Percentiles rank a stretch among this genome's conserved stretches.
Evolutionary conservation across 2,888 invertebrate genomes (phyloP).

Genomic region (Prosopocoilus inquinatus): DNA sequence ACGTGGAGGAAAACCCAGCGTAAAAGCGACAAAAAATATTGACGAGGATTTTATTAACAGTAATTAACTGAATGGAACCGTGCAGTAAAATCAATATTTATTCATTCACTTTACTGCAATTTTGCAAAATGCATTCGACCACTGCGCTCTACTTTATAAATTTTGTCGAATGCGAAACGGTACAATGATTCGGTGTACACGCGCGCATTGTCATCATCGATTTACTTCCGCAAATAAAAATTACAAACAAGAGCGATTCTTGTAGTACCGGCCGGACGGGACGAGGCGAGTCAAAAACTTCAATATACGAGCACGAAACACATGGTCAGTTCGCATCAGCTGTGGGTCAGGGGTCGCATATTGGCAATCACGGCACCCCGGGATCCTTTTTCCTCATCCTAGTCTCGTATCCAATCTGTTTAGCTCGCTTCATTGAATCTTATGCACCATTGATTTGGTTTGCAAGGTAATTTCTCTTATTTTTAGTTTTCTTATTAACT

Average conservation of each 20-base stretch:
- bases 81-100: too few species aligned
- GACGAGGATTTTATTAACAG: too few species aligned
- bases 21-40: too few species aligned
- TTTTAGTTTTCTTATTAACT: slow-evolving; percentile 40
- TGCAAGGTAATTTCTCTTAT: slow-evolving; percentile 44
- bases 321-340: slow-evolving; percentile 48
- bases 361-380: slow-evolving; percentile 43
- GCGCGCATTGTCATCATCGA: not conserved
- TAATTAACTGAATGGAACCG: too few species aligned
- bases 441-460: slow-evolving; percentile 48
- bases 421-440: slow-evolving; percentile 49
- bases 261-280: not conserved
- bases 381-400: slow-evolving; percentile 41
- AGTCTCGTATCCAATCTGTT: slow-evolving; percentile 50
- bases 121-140: too few species aligned
- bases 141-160: not conserved
- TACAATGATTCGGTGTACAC: not conserved
- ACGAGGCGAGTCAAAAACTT: not conserved
- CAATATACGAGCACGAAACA: slow-evolving; percentile 30
- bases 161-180: not conserved
- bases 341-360: slow-evolving; percentile 43
- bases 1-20: too few species aligned
- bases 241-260: not conserved
- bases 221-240: slow-evolving; percentile 3
- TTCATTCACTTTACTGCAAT: too few species aligned